Base-by-base conservation (phyloP, 2,888 invertebrate species). In the Caenorhabditis imperialis region DNA sequence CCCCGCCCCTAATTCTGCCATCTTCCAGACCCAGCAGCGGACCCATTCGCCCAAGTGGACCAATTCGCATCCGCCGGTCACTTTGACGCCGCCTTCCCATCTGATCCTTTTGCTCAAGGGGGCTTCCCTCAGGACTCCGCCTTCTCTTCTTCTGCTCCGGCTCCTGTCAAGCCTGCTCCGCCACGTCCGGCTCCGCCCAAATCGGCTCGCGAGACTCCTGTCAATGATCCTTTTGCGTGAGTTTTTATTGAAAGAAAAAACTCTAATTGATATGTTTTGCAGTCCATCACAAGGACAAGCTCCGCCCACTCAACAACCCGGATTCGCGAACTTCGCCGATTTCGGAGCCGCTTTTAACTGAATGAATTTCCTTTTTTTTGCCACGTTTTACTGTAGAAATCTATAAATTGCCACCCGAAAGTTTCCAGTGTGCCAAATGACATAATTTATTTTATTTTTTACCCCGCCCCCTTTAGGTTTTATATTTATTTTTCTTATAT, bases 261-360 rank as follows among this genome's bases (percentile, higher is more conserved):
- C n/a, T n/a, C n/a, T n/a, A n/a, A n/a, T n/a, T n/a, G n/a, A 14
- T 40, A 6, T 57, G 27, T 14, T 35, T 65, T 73, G n/a, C 42
- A 78, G 74, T 18, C 62, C 72, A 47, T 67, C 73, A 14, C 73
- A 73, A 73, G 80, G 58, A 16, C 78, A 54, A 47, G 57, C 60
- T 23, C 22, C n/a, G n/a, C n/a, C n/a, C n/a, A n/a, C 45, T 8
- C 55, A 44, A 45, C 44, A 55, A 12, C 67, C 77, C 16, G 78
- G 78, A n/a, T 84, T 84, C 47, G 84, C 84, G 14, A 77, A 84
- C 45, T 84, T 84, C 42, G 78, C 82, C 37, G 82, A 81, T 51
- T 83, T 83, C 47, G 74, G 78, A 35, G 57, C 75, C 2, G 75
- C 80, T 14, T 82, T 81, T 62, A 72, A 69, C 40, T 65, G 71